Evolutionary conservation across 2,113 vertebrate genomes (phyloP).

Genomic region (Mesitornis unicolor): DNA sequence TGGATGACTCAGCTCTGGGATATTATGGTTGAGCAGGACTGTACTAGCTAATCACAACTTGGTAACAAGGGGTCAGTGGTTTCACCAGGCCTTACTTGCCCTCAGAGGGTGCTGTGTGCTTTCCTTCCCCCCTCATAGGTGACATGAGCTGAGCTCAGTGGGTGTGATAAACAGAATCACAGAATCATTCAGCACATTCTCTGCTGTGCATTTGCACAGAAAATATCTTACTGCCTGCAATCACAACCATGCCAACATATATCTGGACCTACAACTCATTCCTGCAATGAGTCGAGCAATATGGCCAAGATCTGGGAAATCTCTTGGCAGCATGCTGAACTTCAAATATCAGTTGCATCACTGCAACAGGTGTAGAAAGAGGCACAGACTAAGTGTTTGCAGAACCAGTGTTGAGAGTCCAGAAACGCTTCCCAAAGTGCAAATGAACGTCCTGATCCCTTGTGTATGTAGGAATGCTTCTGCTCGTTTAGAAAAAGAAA

Average conservation of each 20-base stretch:
- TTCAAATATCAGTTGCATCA: neutral
- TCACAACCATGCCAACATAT: neutral
- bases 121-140: neutral
- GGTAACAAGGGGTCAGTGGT: neutral
- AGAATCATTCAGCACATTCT: too few relatives aligned
- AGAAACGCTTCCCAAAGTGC: neutral
- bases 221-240: neutral
- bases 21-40: neutral
- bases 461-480: neutral
- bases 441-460: neutral
- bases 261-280: neutral
- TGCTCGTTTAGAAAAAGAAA: neutral
- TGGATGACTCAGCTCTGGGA: neutral
- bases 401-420: neutral
- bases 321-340: neutral
- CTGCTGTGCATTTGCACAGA: neutral
- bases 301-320: neutral
- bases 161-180: neutral
- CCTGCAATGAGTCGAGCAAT: neutral
- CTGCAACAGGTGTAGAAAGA: fast-evolving
- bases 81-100: neutral
- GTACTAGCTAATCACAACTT: neutral
- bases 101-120: neutral
- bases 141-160: neutral
- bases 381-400: neutral